Conservation (phyloP, 64 coral and sea anemone species). For the Exaiptasia diaphana region DNA sequence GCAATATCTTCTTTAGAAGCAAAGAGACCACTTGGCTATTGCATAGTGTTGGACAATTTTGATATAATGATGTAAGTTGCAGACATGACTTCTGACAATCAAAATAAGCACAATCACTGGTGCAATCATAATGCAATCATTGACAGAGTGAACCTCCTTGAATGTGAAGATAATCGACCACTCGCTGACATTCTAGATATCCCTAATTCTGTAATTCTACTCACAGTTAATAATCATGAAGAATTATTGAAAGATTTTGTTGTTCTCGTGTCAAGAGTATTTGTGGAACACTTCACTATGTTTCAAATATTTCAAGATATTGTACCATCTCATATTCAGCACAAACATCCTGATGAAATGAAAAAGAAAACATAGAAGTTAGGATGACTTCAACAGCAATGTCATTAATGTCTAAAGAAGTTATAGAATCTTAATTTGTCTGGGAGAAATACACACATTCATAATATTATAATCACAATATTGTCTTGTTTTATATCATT, state of each 20-base stretch:
- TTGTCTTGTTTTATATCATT: neutral
- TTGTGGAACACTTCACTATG: neutral
- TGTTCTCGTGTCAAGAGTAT: neutral
- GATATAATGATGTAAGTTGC: conserved; percentile 3
- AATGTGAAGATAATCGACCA: conserved; percentile 26
- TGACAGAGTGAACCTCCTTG: conserved; percentile 6
- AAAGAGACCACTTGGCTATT: neutral
- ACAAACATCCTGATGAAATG: neutral
- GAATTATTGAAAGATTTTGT: neutral
- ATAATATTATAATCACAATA: neutral
- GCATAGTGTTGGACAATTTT: conserved; percentile 31
- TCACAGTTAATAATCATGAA: neutral
- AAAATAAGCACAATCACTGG: conserved; percentile 58
- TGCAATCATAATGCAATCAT: conserved; percentile 16
- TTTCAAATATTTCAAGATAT: neutral
- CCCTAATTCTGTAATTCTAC: conserved; percentile 10
- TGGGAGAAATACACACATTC: no score
- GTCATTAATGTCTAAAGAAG: neutral
- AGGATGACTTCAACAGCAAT: neutral
- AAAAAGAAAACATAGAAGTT: neutral
- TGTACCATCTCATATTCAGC: neutral
- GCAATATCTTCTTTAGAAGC: no score
- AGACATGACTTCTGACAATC: conserved; percentile 51
- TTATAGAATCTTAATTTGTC: neutral
- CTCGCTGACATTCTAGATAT: neutral